Evolutionary conservation across 2,888 invertebrate species (phyloP).

Genomic region (Apotomis capreana): DNA sequence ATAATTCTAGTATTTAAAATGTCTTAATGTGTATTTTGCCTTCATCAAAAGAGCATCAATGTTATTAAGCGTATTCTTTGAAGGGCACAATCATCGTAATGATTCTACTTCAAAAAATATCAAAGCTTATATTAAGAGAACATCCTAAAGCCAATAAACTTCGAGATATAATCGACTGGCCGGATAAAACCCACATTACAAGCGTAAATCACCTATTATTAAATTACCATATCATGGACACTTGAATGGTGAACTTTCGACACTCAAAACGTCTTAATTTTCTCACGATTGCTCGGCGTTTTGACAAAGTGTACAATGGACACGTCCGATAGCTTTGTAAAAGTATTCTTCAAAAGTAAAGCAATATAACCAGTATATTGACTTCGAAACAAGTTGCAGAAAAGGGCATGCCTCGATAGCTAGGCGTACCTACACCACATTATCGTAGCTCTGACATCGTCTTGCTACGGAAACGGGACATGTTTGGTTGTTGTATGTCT

Average conservation of each 20-base stretch:
- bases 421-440: too few species aligned
- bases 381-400: background rate
- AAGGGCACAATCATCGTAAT: slow-evolving; percentile 4
- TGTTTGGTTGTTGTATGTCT: too few species aligned
- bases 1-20: slow-evolving; percentile 29
- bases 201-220: slow-evolving; percentile 22
- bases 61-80: background rate
- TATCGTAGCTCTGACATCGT: too few species aligned
- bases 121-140: background rate
- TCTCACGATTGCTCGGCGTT: slow-evolving; percentile 35
- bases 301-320: slow-evolving; percentile 35
- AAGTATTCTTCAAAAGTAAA: background rate
- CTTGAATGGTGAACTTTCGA: slow-evolving; percentile 36
- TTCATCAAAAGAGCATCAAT: slow-evolving; percentile 32
- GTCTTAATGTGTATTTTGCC: slow-evolving; percentile 19
- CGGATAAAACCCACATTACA: background rate
- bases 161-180: background rate
- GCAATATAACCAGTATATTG: background rate
- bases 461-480: too few species aligned
- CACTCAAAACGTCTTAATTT: slow-evolving; percentile 25
- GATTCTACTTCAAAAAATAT: background rate
- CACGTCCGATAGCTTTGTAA: slow-evolving; percentile 16
- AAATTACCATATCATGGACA: slow-evolving; percentile 30
- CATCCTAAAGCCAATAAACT: background rate
- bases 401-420: background rate